phyloP scores from a whole-genome alignment of 2,888 invertebrate genomes.

The Troides aeacus region DNA sequence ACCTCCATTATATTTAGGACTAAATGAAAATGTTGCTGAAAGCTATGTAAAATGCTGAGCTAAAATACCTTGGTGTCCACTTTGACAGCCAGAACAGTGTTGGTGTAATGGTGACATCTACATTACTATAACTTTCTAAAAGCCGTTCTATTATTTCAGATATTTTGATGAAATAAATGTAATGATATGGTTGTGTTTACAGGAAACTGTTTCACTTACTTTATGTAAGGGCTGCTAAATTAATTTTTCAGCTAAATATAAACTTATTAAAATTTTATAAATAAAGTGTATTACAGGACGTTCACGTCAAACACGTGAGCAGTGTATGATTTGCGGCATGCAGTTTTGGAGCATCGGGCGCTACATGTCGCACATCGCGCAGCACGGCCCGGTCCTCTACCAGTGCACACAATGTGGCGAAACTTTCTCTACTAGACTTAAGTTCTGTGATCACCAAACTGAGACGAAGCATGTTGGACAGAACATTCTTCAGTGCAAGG shows the following conservation, averaged over 20 bases:
- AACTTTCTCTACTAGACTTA: conserved; percentile 70
- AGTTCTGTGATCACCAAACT: conserved; percentile 80
- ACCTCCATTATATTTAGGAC: too few species aligned
- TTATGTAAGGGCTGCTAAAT: too few species aligned
- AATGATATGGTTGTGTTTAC: too few species aligned
- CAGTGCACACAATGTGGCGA: conserved; percentile 78
- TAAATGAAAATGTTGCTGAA: too few species aligned
- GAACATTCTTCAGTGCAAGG: conserved; percentile 45
- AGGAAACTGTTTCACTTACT: too few species aligned
- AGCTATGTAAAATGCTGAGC: too few species aligned
- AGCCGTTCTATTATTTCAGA: too few species aligned
- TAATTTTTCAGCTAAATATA: background rate
- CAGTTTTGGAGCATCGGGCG: conserved; percentile 68
- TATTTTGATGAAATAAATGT: too few species aligned
- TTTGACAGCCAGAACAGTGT: too few species aligned
- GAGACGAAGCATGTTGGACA: conserved; percentile 77
- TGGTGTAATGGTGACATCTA: too few species aligned
- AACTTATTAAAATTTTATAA: background rate
- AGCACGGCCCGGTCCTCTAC: conserved; percentile 82
- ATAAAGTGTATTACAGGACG: conserved; percentile 45
- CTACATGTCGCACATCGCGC: conserved; percentile 80
- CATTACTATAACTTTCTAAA: too few species aligned
- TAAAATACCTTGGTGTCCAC: too few species aligned
- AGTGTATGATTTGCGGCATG: conserved; percentile 73
- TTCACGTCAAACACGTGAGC: conserved; percentile 55